Conservation (phyloP, 2,113 vertebrate genomes). For the Crotalus tigris region DNA sequence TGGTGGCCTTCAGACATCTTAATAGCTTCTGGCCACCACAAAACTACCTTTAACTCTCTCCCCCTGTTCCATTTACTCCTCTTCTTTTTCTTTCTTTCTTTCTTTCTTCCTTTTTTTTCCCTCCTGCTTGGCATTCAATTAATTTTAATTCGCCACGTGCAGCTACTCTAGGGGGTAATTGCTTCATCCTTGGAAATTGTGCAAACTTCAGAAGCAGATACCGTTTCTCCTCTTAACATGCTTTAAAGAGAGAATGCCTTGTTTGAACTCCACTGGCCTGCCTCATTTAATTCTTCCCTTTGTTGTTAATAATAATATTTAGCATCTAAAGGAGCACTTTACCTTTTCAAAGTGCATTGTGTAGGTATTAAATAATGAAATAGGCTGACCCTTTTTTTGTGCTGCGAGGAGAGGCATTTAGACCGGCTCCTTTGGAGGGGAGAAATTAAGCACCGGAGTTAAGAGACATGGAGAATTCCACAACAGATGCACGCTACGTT, state of each 20-base stretch:
- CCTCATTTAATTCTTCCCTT: slow-evolving; percentile 25
- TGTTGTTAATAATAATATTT: slow-evolving; percentile 34
- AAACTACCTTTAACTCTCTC: not conserved
- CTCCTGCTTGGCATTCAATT: rapidly evolving
- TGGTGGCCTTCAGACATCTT: not conserved
- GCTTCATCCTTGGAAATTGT: slow-evolving; percentile 17
- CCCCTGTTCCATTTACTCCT: too few relatives aligned
- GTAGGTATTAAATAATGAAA: slow-evolving; percentile 19
- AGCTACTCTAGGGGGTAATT: slow-evolving; percentile 18
- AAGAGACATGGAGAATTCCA: not conserved
- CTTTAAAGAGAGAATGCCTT: not conserved
- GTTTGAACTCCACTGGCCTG: not conserved
- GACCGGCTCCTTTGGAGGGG: not conserved
- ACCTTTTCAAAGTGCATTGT: slow-evolving; percentile 32
- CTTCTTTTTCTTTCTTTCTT: rapidly evolving
- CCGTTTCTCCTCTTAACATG: not conserved
- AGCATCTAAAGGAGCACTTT: slow-evolving; percentile 19
- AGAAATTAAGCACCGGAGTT: rapidly evolving
- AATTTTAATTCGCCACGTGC: slow-evolving; percentile 3
- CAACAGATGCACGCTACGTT: not conserved
- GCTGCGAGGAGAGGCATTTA: not conserved
- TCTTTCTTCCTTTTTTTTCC: too few relatives aligned
- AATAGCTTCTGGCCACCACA: not conserved
- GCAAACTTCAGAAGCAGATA: not conserved
- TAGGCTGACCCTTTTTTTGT: not conserved